Evolutionary conservation across 2,888 invertebrate genomes (phyloP).

Genomic region (Drosophila aldrichi): DNA sequence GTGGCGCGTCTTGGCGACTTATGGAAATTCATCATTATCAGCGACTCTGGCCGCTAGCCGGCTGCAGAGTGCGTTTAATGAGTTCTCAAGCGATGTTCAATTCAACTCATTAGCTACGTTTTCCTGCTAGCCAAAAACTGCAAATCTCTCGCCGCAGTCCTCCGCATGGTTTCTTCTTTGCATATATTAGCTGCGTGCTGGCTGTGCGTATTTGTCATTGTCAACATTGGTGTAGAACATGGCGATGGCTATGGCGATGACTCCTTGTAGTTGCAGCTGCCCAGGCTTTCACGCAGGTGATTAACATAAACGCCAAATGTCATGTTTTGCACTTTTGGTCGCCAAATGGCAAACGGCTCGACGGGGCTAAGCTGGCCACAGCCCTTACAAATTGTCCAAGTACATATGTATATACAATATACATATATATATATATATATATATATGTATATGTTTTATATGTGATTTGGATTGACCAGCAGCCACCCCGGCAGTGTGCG

Average conservation of each 20-base stretch:
- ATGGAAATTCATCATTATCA: conserved; percentile 84
- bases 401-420: not conserved
- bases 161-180: conserved; percentile 48
- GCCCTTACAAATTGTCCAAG: conserved; percentile 66
- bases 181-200: conserved; percentile 55
- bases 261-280: conserved; percentile 72
- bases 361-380: conserved; percentile 45
- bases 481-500: not conserved
- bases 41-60: conserved; percentile 28
- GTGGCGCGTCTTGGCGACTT: conserved; percentile 74
- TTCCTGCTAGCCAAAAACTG: conserved; percentile 76
- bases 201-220: conserved; percentile 84
- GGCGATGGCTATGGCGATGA: conserved; percentile 39
- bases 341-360: conserved; percentile 37
- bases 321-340: conserved; percentile 72
- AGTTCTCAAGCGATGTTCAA: conserved; percentile 81
- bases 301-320: conserved; percentile 84
- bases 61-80: conserved; percentile 70
- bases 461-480: conserved; percentile 59
- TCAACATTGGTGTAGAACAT: conserved; percentile 84
- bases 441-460: conserved; percentile 11
- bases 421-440: conserved; percentile 2
- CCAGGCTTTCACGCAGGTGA: conserved; percentile 84
- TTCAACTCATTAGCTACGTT: conserved; percentile 79
- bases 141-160: conserved; percentile 46